Base-by-base conservation (phyloP, 2,797 vertebrate genomes). In the Taenioides sp. region DNA sequence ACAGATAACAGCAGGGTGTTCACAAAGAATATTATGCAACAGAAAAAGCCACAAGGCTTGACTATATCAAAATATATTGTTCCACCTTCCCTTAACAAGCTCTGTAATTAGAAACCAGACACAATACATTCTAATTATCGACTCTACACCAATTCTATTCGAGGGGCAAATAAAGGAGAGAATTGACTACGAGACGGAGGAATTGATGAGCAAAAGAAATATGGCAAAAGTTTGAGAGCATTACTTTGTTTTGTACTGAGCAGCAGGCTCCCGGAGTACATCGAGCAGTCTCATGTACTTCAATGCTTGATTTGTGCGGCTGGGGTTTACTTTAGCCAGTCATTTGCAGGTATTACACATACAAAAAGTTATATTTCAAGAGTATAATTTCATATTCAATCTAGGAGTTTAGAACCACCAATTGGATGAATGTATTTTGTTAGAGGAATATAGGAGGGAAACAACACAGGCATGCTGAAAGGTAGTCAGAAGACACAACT, bases 41-140 rank as follows among this genome's bases (percentile, higher is more conserved):
- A 47, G 18, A 27, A 65, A 43, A 70, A 16, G 27, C 28, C 28
- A 61, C 28, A 62, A 20, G 12, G 47, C 57, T 4, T 17, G 16
- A 65, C 23, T 25, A 16, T 63, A 63, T 34, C 60, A 34, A 31
- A 61, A 20, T 34, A 28, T 61, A 59, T 59, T 18, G 57, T 59
- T 28, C n/a, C 25, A 28, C 57, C 28, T 28, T 59, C n/a, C 17
- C 57, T 57, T 57, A 57, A 57, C 22, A 57, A 4, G 22, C 31
- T 37, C 31, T 22, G n/a, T 64, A 63, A 22, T 40, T 63, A 43
- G 10, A 63, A 63, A 37, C 14, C 12, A 40, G 20, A 40, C 16
- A 25, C 20, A 23, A 63, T 37, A 40, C 60, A 43, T 63, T 40
- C 28, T 43, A 22, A 37, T 63, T 22, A 43, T 25, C 40, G 11